A percentile compares a stretch with the other conserved stretches of the same genome.
Conservation (phyloP, 2,888 invertebrate genomes). For the Stegophylla sp. region DNA sequence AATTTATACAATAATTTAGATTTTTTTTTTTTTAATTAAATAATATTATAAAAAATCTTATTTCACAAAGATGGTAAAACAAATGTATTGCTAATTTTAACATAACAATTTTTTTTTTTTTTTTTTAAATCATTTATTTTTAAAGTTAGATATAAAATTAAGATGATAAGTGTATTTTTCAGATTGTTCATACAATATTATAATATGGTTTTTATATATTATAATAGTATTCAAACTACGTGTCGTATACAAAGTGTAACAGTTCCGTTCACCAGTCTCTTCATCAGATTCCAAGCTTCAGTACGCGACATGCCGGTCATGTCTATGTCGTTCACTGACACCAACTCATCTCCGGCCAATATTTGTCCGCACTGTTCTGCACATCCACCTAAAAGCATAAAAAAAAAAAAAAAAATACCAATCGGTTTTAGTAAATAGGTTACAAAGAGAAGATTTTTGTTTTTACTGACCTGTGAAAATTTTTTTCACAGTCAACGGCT, state of each 20-base stretch:
- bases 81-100: neutral
- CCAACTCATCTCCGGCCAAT: constrained; percentile 84
- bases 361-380: constrained; percentile 86
- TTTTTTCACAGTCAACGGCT: constrained; percentile 88
- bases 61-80: constrained; percentile 37
- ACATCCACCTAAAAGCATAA: constrained; percentile 75
- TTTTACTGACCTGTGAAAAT: constrained; percentile 81
- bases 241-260: constrained; percentile 72
- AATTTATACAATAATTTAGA: constrained; percentile 37
- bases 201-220: neutral
- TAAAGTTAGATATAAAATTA: constrained; percentile 25
- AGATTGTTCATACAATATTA: neutral
- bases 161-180: constrained; percentile 7
- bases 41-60: constrained; percentile 1
- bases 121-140: constrained; percentile 7
- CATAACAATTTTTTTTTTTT: constrained; percentile 5
- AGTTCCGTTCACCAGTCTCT: constrained; percentile 85
- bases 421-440: neutral
- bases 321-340: constrained; percentile 81
- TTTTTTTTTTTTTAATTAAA: constrained; percentile 28
- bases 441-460: neutral
- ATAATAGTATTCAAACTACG: constrained; percentile 15
- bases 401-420: neutral
- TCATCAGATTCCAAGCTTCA: constrained; percentile 92
- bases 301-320: constrained; percentile 87